Evolutionary conservation across 30 jellyfish, hydroid and myxozoan species (phyloP).

Genomic region (Haliclystus octoradiatus): DNA sequence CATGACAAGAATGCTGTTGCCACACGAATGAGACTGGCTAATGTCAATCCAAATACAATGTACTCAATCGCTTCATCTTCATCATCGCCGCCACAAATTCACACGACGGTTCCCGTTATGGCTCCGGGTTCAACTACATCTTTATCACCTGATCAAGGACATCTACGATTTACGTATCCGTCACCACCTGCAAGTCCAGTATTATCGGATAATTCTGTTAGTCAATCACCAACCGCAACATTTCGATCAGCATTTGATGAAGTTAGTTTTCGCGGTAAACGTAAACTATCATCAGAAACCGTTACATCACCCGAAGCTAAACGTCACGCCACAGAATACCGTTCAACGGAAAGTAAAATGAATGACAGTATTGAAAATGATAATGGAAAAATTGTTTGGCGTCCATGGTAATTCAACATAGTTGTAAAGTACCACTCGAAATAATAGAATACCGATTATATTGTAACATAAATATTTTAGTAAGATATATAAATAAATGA

Average conservation of each 20-base stretch:
- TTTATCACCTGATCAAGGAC: constrained; percentile 7
- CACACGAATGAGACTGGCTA: neutral
- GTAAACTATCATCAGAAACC: too few species aligned
- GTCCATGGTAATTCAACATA: too few species aligned
- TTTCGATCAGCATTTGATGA: neutral
- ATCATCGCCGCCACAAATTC: neutral
- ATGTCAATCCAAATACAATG: constrained; percentile 9
- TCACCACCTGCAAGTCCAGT: constrained; percentile 83
- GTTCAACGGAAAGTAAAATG: too few species aligned
- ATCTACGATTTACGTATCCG: constrained; percentile 28
- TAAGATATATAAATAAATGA: too few species aligned
- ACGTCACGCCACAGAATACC: too few species aligned
- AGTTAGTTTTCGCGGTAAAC: neutral
- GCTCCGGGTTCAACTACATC: neutral
- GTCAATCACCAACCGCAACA: neutral
- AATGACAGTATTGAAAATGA: too few species aligned
- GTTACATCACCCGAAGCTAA: too few species aligned
- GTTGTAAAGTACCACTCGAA: too few species aligned
- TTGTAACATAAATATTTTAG: too few species aligned
- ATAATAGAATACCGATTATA: too few species aligned
- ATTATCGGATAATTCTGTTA: neutral
- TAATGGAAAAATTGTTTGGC: too few species aligned
- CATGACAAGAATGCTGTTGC: constrained; percentile 14
- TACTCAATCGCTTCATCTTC: too few species aligned
- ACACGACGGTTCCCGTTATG: neutral